These are phyloP conservation scores for Trachelus iudaicus DNA, from an alignment of 2,888 invertebrate species.

Conservation along the genomic window DNA sequence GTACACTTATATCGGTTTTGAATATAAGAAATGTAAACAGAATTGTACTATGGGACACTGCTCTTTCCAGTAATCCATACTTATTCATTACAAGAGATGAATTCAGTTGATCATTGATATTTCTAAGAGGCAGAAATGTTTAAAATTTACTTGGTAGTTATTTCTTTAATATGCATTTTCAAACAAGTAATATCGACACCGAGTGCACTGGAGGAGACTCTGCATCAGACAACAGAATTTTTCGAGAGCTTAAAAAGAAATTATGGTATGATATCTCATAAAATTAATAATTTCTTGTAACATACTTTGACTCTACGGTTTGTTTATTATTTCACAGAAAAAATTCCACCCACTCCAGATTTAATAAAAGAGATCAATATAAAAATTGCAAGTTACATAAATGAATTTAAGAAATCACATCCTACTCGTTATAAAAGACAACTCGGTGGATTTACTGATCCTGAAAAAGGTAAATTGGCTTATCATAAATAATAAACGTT, in stretches of 20 bases:
- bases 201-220: conserved; percentile 20
- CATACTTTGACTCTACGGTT: not conserved
- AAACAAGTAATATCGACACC: not conserved
- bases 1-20: not conserved
- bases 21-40: not conserved
- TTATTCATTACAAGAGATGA: not conserved
- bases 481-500: not conserved
- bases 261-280: conserved; percentile 32
- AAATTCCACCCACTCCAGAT: conserved; percentile 10
- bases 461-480: not conserved
- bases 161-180: not conserved
- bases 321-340: conserved; percentile 20
- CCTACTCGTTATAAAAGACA: conserved; percentile 28
- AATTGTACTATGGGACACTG: not conserved
- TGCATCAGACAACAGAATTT: conserved; percentile 32
- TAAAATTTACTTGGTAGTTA: not conserved
- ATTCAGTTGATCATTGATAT: not conserved
- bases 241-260: conserved; percentile 34
- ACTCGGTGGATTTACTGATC: conserved; percentile 12
- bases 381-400: conserved; percentile 26
- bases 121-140: not conserved
- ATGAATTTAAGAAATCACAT: conserved; percentile 17
- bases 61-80: not conserved
- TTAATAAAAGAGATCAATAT: conserved; percentile 28
- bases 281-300: not conserved